These are phyloP conservation scores for Coptodon rendalli DNA, from an alignment of 2,113 vertebrate species.

Conservation along the genomic window DNA sequence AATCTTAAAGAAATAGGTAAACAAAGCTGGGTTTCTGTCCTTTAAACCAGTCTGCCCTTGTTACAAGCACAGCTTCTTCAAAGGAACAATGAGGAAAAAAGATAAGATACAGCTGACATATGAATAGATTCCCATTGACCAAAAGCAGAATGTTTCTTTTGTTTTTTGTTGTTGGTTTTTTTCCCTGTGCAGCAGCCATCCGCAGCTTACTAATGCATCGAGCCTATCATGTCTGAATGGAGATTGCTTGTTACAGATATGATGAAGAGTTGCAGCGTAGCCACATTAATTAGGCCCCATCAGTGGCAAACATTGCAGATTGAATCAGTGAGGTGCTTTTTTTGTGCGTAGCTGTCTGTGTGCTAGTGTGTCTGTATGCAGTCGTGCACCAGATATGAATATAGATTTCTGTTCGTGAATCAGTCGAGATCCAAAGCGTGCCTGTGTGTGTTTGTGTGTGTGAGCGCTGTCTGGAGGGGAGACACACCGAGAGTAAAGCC, in stretches of 20 bases:
- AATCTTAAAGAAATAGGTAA: slow-evolving; percentile 51
- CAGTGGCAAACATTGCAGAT: slow-evolving; percentile 20
- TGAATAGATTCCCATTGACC: slow-evolving; percentile 21
- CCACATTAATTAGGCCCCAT: slow-evolving; percentile 57
- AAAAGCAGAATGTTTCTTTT: neutral
- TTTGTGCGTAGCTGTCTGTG: neutral
- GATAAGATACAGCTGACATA: neutral
- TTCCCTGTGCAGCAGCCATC: neutral
- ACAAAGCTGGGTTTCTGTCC: slow-evolving; percentile 38
- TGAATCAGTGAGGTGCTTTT: slow-evolving; percentile 24
- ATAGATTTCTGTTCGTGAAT: slow-evolving; percentile 1
- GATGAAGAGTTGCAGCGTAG: slow-evolving; percentile 45
- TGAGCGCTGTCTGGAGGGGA: neutral
- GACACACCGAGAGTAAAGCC: slow-evolving; percentile 35
- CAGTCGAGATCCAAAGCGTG: neutral
- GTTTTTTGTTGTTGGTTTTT: neutral
- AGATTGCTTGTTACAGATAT: slow-evolving; percentile 55
- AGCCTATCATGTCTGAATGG: slow-evolving; percentile 36
- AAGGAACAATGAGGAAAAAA: slow-evolving; percentile 22
- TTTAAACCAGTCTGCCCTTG: slow-evolving; percentile 53
- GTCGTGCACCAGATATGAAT: slow-evolving; percentile 23
- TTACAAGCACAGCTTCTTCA: slow-evolving; percentile 28
- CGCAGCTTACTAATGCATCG: slow-evolving; percentile 4
- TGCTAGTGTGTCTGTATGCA: neutral
- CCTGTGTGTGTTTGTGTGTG: neutral